Base-by-base conservation (phyloP, 2,797 vertebrate genomes). In the Sebastes glaucus region DNA sequence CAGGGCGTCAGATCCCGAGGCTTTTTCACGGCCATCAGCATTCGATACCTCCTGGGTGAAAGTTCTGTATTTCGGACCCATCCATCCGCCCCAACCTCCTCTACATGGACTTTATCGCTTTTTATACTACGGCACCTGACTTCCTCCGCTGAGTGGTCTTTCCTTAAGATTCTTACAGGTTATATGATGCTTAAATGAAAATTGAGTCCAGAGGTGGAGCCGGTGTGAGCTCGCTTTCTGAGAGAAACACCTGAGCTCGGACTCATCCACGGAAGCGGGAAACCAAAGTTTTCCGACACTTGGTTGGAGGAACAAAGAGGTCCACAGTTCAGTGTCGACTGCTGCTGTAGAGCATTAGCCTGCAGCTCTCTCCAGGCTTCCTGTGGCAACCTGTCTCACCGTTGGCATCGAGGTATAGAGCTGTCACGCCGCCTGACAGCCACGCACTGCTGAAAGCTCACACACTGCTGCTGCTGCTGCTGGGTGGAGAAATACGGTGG, bases 311-410 rank as follows among this genome's bases (percentile, higher is more conserved):
- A 85, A 69, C 55, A 76, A 80, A 83, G 68, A 56, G 56, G 71
- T 72, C 80, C 78, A 74, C 28, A 75, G 73, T 52, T 79, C 59
- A 70, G 70, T 60, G 76, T 72, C 49, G 59, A 27, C 71, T 76
- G 86, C 62, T 74, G 88, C 78, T 83, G 84, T 77, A 64, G 56
- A 86, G 85, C 65, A 77, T 85, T 78, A 79, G 81, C 91, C 92
- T 75, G 87, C 83, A 91, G 90, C 87, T 81, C 81, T 85, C 89
- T 80, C 84, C 71, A 72, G 83, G 92, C 83, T 82, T 80, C 74
- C 81, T 63, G 61, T 82, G 72, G 81, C 79, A 87, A 86, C 87
- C 87, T 77, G 88, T 87, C 83, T 89, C 77, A 61, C 82, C 20
- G 68, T 85, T 77, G 87, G 77, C 79, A 38, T 23, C 10, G 9